phyloP scores from a whole-genome alignment of 2,797 vertebrate species.

The Oryzias sinensis region DNA sequence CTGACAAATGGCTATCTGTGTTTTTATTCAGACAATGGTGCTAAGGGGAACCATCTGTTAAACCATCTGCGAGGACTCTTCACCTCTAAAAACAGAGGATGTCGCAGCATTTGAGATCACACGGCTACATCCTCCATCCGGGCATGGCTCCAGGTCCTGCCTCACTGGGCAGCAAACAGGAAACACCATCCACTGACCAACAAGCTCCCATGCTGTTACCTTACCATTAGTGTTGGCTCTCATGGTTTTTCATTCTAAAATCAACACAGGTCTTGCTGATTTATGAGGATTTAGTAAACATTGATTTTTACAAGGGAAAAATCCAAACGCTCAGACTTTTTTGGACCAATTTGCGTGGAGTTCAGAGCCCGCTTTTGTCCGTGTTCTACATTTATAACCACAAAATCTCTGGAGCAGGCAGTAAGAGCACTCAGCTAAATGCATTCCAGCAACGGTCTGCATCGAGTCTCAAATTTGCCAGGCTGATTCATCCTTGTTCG shows the following conservation, averaged over 20 bases:
- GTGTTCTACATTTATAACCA: slow-evolving; percentile 28
- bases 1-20: slow-evolving; percentile 45
- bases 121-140: slow-evolving; percentile 44
- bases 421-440: slow-evolving; percentile 44
- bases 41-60: slow-evolving; percentile 66
- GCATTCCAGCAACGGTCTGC: slow-evolving; percentile 42
- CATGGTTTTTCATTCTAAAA: slow-evolving; percentile 47
- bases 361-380: slow-evolving; percentile 17
- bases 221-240: slow-evolving; percentile 31
- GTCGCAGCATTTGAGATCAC: slow-evolving; percentile 39
- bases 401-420: slow-evolving; percentile 22
- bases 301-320: slow-evolving; percentile 5
- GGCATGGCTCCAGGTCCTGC: slow-evolving; percentile 67
- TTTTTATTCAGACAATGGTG: slow-evolving; percentile 56
- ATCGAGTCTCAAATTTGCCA: slow-evolving; percentile 48
- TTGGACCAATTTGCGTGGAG: slow-evolving; percentile 19
- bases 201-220: slow-evolving; percentile 56
- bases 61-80: slow-evolving; percentile 69
- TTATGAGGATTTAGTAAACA: neutral
- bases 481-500: slow-evolving; percentile 53
- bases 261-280: slow-evolving; percentile 4
- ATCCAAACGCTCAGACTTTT: slow-evolving; percentile 1
- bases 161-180: slow-evolving; percentile 68
- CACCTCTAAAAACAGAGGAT: slow-evolving; percentile 53
- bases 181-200: slow-evolving; percentile 66